phyloP scores from a whole-genome alignment of 1,140 invertebrate genomes.

The Pseudomyrmex gracilis region DNA sequence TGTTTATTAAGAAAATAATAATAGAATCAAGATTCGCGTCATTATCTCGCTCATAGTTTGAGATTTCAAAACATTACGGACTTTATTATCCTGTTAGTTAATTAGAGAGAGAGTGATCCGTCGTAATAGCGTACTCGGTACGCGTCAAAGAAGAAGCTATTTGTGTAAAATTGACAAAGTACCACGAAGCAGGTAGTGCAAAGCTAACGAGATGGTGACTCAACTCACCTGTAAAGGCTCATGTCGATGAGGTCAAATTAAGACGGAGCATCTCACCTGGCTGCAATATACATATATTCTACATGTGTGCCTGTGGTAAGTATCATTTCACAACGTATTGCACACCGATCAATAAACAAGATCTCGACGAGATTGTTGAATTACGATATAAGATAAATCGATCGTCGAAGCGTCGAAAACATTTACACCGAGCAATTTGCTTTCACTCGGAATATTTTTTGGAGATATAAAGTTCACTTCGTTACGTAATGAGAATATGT shows the following conservation, averaged over 20 bases:
- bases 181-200: slow-evolving; percentile 42
- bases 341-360: slow-evolving; percentile 1
- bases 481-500: background rate
- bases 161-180: slow-evolving; percentile 56
- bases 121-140: background rate
- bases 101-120: slow-evolving; percentile 3
- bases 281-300: slow-evolving; percentile 67
- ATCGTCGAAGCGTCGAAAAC: background rate
- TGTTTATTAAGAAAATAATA: background rate
- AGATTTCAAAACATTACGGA: background rate
- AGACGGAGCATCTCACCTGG: slow-evolving; percentile 56
- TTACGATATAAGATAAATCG: slow-evolving; percentile 8
- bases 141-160: slow-evolving; percentile 11
- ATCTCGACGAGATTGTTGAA: slow-evolving; percentile 1
- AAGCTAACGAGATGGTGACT: slow-evolving; percentile 70
- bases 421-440: background rate
- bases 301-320: slow-evolving; percentile 69
- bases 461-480: background rate
- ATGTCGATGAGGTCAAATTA: slow-evolving; percentile 62
- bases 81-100: background rate
- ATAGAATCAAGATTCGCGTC: slow-evolving; percentile 3
- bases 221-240: slow-evolving; percentile 68
- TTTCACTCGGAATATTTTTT: slow-evolving; percentile 11
- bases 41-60: slow-evolving; percentile 19
- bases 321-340: slow-evolving; percentile 44